Evolutionary conservation across 2,113 vertebrate genomes (phyloP).

Genomic region (Notarius lentiginosus): DNA sequence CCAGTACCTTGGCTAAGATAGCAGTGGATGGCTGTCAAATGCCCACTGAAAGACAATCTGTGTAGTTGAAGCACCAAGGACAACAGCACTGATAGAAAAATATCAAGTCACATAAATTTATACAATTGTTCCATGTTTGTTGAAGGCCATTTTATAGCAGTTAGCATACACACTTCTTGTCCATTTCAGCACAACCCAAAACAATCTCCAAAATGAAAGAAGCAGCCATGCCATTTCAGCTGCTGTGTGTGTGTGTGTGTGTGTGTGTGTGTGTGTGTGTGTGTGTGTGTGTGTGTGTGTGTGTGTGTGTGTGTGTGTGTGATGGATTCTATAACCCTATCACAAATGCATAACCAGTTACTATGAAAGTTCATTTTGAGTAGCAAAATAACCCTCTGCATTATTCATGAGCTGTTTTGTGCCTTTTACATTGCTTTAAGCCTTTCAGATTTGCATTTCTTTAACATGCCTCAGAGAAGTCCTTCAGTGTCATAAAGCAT

Average conservation of each 20-base stretch:
- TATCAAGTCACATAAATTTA: constrained; percentile 10
- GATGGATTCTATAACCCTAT: constrained; percentile 56
- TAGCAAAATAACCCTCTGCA: constrained; percentile 59
- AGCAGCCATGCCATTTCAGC: too few relatives aligned
- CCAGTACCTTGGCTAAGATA: constrained; percentile 41
- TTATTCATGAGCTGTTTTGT: constrained; percentile 68
- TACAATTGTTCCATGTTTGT: neutral
- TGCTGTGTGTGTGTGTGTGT: too few relatives aligned
- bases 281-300: constrained; percentile 43
- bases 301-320: constrained; percentile 27
- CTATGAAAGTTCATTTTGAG: constrained; percentile 50
- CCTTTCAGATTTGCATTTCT: constrained; percentile 60
- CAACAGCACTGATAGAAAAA: constrained; percentile 29
- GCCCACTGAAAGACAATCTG: constrained; percentile 50
- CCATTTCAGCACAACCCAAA: constrained; percentile 27
- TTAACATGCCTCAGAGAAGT: constrained; percentile 58
- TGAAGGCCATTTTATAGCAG: constrained; percentile 8
- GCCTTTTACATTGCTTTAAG: constrained; percentile 61
- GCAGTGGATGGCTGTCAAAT: constrained; percentile 31
- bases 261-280: neutral
- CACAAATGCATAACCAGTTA: constrained; percentile 51
- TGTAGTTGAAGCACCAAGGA: constrained; percentile 32
- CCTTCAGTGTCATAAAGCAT: constrained; percentile 57
- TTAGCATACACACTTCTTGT: neutral
- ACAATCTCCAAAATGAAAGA: constrained; percentile 23